Conservation (phyloP, 2,888 invertebrate species). For the Orthonevra nobilis region DNA sequence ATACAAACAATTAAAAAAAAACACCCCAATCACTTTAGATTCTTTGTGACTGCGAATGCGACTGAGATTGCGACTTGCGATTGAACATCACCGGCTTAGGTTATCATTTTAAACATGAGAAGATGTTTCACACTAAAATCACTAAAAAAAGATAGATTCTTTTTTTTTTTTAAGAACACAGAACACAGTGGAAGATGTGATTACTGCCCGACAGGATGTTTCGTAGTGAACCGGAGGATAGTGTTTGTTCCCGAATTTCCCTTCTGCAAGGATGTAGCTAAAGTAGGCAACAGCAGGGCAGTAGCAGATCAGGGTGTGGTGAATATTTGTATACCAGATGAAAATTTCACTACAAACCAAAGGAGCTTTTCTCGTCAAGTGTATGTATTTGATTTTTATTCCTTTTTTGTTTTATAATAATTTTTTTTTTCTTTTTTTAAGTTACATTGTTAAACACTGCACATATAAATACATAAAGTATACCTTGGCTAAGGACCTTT, state of each 20-base stretch:
- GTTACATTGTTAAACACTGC: neutral
- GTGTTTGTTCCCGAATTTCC: slow-evolving; percentile 60
- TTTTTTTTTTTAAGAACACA: slow-evolving; percentile 1
- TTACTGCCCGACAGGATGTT: slow-evolving; percentile 63
- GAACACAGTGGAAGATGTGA: slow-evolving; percentile 14
- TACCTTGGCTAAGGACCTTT: slow-evolving; percentile 28
- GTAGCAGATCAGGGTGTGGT: slow-evolving; percentile 68
- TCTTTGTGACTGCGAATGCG: too few species aligned
- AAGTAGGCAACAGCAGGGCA: slow-evolving; percentile 53
- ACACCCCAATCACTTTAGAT: too few species aligned
- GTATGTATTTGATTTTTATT: slow-evolving; percentile 30
- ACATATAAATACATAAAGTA: neutral
- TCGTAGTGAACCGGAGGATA: slow-evolving; percentile 58
- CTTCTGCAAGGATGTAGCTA: slow-evolving; percentile 55
- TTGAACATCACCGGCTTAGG: slow-evolving; percentile 13
- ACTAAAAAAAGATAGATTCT: neutral
- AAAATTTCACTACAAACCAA: slow-evolving; percentile 53
- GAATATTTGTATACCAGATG: slow-evolving; percentile 68
- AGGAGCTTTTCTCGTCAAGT: slow-evolving; percentile 56
- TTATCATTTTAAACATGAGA: slow-evolving; percentile 42
- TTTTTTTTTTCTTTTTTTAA: too few species aligned
- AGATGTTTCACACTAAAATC: neutral
- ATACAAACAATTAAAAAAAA: slow-evolving; percentile 14
- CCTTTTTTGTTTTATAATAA: slow-evolving; percentile 17
- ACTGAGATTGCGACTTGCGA: too few species aligned